These are phyloP conservation scores for Spermophilus dauricus DNA, from an alignment of 2,113 vertebrate genomes.

Conservation along the genomic window DNA sequence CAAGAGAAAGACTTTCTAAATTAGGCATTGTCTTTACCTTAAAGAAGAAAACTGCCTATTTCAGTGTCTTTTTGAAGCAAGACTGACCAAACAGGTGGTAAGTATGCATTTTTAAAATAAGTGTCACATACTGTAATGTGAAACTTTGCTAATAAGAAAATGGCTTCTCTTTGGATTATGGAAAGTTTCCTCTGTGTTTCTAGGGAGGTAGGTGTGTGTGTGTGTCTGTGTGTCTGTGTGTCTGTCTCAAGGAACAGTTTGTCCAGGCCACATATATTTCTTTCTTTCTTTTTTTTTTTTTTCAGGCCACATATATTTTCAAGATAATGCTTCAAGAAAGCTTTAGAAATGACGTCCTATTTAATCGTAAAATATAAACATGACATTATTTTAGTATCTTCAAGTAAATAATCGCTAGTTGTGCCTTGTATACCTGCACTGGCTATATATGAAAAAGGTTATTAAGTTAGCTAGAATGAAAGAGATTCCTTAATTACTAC, in stretches of 20 bases:
- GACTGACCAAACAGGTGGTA: slow-evolving; percentile 72
- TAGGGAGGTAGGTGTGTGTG: not conserved
- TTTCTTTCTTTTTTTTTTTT: no score
- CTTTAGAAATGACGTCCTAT: slow-evolving; percentile 74
- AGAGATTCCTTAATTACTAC: slow-evolving; percentile 65
- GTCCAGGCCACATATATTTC: not conserved
- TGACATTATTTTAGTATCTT: slow-evolving; percentile 67
- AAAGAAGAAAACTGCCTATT: slow-evolving; percentile 55
- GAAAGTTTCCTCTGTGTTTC: slow-evolving; percentile 23
- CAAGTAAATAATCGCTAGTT: slow-evolving; percentile 74
- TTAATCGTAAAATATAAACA: slow-evolving; percentile 72
- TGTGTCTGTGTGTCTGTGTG: not conserved
- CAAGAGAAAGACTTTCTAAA: slow-evolving; percentile 77
- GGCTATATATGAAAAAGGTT: slow-evolving; percentile 75
- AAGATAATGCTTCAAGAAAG: slow-evolving; percentile 66
- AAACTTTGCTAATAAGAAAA: slow-evolving; percentile 72
- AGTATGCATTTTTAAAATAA: slow-evolving; percentile 47
- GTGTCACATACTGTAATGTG: slow-evolving; percentile 54
- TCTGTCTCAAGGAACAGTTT: slow-evolving; percentile 61
- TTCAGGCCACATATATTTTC: not conserved
- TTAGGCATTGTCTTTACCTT: slow-evolving; percentile 62
- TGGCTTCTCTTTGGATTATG: slow-evolving; percentile 69
- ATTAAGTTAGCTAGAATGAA: slow-evolving; percentile 65
- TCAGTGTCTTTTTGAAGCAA: slow-evolving; percentile 75
- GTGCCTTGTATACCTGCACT: slow-evolving; percentile 90